phyloP scores from a whole-genome alignment of 2,888 invertebrate genomes.

The Nasonia oneida region DNA sequence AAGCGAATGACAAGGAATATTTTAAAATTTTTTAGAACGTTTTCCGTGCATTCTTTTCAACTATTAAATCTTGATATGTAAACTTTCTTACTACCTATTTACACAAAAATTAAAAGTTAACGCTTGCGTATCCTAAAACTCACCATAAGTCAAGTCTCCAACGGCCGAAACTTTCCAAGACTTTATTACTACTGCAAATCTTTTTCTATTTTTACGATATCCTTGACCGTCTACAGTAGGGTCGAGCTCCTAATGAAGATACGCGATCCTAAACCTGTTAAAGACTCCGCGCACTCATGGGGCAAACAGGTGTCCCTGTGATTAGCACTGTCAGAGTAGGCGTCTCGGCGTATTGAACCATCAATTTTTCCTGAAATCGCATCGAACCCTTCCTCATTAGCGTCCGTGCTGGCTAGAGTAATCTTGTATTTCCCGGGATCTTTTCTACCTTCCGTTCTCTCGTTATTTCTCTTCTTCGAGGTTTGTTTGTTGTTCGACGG shows the following conservation, averaged over 20 bases:
- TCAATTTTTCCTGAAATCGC: neutral
- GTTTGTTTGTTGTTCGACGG: conserved; percentile 3
- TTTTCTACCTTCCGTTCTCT: neutral
- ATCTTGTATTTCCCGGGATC: neutral
- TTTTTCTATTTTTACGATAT: neutral
- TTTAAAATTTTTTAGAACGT: too few species aligned
- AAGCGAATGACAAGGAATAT: too few species aligned
- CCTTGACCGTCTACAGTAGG: neutral
- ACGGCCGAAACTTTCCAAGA: neutral
- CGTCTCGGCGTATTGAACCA: neutral
- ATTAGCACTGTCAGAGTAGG: neutral
- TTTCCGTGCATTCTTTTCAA: too few species aligned
- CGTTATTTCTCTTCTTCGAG: neutral
- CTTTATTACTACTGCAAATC: neutral
- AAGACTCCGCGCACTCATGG: neutral
- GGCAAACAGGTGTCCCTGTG: neutral
- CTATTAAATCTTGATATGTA: too few species aligned
- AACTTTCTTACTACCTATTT: too few species aligned
- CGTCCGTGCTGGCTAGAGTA: neutral
- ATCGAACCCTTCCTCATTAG: neutral
- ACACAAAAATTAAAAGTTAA: neutral
- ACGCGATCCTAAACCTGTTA: neutral
- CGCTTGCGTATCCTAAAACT: neutral
- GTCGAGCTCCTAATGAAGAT: neutral
- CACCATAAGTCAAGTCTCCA: neutral